phyloP scores from a whole-genome alignment of 2,113 vertebrate genomes.

The Caretta caretta region DNA sequence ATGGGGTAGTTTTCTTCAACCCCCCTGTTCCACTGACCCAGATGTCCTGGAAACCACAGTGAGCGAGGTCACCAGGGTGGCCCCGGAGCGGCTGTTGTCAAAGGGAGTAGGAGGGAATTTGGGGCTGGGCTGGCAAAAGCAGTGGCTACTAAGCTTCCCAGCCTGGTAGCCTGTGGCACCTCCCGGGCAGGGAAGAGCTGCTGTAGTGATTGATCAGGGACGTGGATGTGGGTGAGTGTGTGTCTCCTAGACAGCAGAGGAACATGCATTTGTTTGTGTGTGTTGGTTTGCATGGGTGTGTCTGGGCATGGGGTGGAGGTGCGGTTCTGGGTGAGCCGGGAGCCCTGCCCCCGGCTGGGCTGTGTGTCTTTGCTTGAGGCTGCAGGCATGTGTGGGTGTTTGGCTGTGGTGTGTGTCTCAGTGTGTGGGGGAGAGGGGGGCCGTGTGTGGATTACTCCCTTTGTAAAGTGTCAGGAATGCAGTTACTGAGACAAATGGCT shows the following conservation, averaged over 20 bases:
- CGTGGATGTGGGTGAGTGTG: background rate
- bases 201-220: background rate
- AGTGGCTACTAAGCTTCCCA: background rate
- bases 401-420: background rate
- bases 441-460: background rate
- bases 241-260: background rate
- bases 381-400: background rate
- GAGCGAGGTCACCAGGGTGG: background rate
- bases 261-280: background rate
- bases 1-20: background rate
- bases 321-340: background rate
- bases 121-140: background rate
- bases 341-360: background rate
- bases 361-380: background rate
- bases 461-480: background rate
- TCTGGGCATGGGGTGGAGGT: background rate
- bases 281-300: background rate
- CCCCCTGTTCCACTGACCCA: background rate
- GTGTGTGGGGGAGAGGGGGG: background rate
- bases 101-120: no score
- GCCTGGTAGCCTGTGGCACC: background rate
- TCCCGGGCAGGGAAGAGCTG: background rate
- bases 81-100: no score
- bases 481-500: slow-evolving; percentile 52
- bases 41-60: background rate